Base-by-base conservation (phyloP, 1,140 invertebrate species). In the Triops cancriformis region DNA sequence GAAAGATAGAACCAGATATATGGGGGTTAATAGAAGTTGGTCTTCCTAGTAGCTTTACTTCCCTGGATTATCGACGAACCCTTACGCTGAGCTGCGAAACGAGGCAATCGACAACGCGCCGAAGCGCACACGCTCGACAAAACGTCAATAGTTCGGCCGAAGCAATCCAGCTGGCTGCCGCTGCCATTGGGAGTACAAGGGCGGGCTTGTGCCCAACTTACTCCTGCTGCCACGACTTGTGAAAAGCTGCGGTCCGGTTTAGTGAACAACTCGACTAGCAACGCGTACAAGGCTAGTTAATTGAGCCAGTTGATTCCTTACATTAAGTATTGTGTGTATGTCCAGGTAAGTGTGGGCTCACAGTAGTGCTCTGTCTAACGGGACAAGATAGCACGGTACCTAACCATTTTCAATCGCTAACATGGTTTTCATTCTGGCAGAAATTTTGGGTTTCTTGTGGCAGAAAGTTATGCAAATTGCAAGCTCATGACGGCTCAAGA, bases 61-160 rank as follows among this genome's bases (percentile, higher is more conserved):
- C 51, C 51, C 51, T 64, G 51, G 51, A 64, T 64, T 64, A 64
- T 64, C 51, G 51, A 64, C 51, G 51, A 23, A 64, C 18, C 51
- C 51, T 64, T 18, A 14, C 23, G 14, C 18, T n/a, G 51, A 6
- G 14, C 14, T 18, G 18, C 23, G 51, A 2, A 64, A 64, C 10
- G 51, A 23, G 23, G 51, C 14, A 64, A 64, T 11, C 23, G 7
- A 18, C 18, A 64, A 9, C 51, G 51, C 51, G 51, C 51, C 51
- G 51, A 64, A 64, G 51, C 51, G 51, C 7, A 23, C 51, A 23
- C 31, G 31, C 31, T 18, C 51, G 23, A 23, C 10, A 4, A 64
- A 64, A 64, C 51, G 51, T 64, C 51, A 64, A 64, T 64, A 64
- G 51, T 64, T 1, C 6, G 14, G 51, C 14, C 23, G 51, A 23